Conservation (phyloP, 1,140 invertebrate genomes). For the Heliconius melpomene region DNA sequence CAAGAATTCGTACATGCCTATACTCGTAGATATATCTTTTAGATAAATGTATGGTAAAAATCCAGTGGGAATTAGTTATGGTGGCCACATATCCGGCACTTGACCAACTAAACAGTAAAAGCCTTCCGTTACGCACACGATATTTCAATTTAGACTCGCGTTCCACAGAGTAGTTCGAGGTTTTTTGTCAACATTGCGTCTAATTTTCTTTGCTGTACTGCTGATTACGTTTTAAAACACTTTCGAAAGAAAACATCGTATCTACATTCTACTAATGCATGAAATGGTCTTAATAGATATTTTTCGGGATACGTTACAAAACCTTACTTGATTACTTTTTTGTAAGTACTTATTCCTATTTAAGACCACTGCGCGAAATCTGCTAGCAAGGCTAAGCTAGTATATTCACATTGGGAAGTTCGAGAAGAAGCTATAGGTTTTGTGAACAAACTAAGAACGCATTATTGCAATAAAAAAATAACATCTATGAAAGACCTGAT, state of each 20-base stretch:
- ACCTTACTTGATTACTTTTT: too few relatives aligned
- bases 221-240: constrained; percentile 35
- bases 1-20: background rate
- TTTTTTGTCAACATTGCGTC: constrained; percentile 71
- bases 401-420: too few relatives aligned
- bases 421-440: too few relatives aligned
- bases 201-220: constrained; percentile 62
- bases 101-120: constrained; percentile 65
- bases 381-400: too few relatives aligned
- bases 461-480: too few relatives aligned
- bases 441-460: too few relatives aligned
- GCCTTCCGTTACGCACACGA: constrained; percentile 72
- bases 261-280: background rate
- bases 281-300: background rate
- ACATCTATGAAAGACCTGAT: background rate
- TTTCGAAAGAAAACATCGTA: constrained; percentile 24
- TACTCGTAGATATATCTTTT: background rate
- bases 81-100: constrained; percentile 67
- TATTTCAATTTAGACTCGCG: constrained; percentile 64
- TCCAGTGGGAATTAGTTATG: constrained; percentile 29
- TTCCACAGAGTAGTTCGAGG: constrained; percentile 39
- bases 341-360: too few relatives aligned
- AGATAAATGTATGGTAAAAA: constrained; percentile 25
- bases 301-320: too few relatives aligned
- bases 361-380: too few relatives aligned